Base-by-base conservation (phyloP, 1,140 invertebrate genomes). In the Spodoptera frugiperda region DNA sequence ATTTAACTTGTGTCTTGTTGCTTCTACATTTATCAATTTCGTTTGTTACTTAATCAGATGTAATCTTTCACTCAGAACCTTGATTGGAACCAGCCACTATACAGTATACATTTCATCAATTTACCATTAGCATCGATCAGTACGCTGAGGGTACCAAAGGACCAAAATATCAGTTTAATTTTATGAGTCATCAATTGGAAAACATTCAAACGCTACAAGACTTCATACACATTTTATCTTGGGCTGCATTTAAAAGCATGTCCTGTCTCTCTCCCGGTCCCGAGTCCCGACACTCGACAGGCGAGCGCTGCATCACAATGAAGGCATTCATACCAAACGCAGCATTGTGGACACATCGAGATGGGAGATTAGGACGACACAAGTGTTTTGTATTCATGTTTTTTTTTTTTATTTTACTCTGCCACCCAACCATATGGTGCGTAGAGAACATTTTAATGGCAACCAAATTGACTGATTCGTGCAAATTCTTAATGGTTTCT, bases 221-320 rank as follows among this genome's bases (percentile, higher is more conserved):
- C n/a, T 33, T 19, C 19, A 0, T n/a, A 10, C 0, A 19, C 25
- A 25, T 67, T 67, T 67, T 49, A 11, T 17, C 21, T 15, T 6
- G 33, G 6, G 9, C 10, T 55, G 21, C 19, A 25, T 72, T 55
- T 57, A 57, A 57, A 72, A 57, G 68, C 33, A 30, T 72, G 33
- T 46, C 15, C 19, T 54, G 17, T 74, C 61, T 39, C 61, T 51
- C 49, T 61, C 44, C 71, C 46, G 12, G n/a, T 51, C 15, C n/a
- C 14, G 30, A 21, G n/a, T 51, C 15, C n/a, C 14, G 30, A 21
- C 71, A 15, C 25, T 33, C 30, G 30, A n/a, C 55, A 39, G 12
- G 78, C 77, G 70, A 57, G 59, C 73, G 51, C 77, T 77, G 81
- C 81, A 86, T 86, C 54, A 78, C 80, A 84, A 85, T 83, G 77